Evolutionary conservation across 2,113 vertebrate genomes (phyloP), one percentile per base, ranked within the genome.

Genomic region (Proteles cristata): DNA sequence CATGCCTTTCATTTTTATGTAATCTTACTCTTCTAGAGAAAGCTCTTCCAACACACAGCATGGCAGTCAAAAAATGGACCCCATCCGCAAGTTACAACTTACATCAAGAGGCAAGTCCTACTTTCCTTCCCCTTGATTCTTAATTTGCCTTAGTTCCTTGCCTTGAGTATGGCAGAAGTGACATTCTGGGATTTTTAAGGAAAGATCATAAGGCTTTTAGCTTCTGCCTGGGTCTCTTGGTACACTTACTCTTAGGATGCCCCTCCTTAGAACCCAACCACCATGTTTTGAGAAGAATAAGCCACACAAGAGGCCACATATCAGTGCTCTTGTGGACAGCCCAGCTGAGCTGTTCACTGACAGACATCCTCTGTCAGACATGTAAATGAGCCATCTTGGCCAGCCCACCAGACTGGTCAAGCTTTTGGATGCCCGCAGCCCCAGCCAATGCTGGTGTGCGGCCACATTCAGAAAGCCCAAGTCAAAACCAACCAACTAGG

Each of bases 361-460:
- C 48, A 81, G 9, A 3, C 12, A 76, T 76, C 17, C 33, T 68
- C 28, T 43, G n/a, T 31, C 55, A 17, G 12, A 25, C 25, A 23
- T 0, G 2, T 21, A 35, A 61, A 35, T 17, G 4, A 66, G 53
- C 23, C 45, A 4, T 33, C 28, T 23, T 26, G 3, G 11, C 23
- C 25, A 3, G 9, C 19, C n/a, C 2, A 58, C 31, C 58, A 80
- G 28, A 25, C 50, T 35, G 33, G 11, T 2, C 0, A 1, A 48
- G 84, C 23, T 25, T 45, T 79, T 16, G 16, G 33, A 55, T 43
- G 63, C 53, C 31, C 4, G 0, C 8, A 82, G 69, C 48, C 31
- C 19, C 12, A 35, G 88, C 26, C 28, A 35, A 28, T 2, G 0
- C 6, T 1, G 16, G 12, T 12, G 17, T 21, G 12, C 9, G 6